Conservation (phyloP, 2,888 invertebrate species). For the Drosophila mimica region DNA sequence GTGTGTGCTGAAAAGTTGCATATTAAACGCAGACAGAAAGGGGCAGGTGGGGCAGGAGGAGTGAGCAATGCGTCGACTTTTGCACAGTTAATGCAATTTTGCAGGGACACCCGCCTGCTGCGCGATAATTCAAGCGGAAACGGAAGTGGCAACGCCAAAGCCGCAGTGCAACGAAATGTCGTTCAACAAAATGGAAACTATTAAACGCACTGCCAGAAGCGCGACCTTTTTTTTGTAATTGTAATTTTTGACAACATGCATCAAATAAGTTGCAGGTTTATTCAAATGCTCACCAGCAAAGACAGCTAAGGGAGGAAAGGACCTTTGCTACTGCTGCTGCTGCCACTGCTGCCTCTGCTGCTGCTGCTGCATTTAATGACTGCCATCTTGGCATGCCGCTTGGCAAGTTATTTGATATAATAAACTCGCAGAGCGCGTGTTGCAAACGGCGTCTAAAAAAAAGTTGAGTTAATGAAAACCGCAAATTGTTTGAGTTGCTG, state of each 20-base stretch:
- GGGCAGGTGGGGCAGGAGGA: conserved; percentile 2
- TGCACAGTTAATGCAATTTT: conserved; percentile 79
- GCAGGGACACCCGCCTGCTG: conserved; percentile 63
- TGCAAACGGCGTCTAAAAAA: conserved; percentile 46
- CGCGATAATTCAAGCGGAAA: conserved; percentile 80
- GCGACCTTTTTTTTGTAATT: conserved; percentile 41
- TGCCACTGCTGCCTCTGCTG: conserved; percentile 49
- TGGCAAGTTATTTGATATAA: conserved; percentile 77
- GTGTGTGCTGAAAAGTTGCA: conserved; percentile 71
- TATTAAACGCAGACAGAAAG: conserved; percentile 76
- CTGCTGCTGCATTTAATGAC: conserved; percentile 71
- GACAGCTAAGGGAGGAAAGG: conserved; percentile 16
- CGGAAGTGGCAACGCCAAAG: conserved; percentile 79
- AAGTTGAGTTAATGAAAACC: conserved; percentile 77
- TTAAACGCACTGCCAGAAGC: conserved; percentile 73
- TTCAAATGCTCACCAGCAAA: conserved; percentile 63
- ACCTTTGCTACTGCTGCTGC: conserved; percentile 3
- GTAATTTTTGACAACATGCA: conserved; percentile 65
- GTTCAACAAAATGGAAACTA: conserved; percentile 76
- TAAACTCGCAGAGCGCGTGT: conserved; percentile 64
- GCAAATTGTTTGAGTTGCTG: conserved; percentile 78
- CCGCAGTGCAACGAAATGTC: conserved; percentile 54
- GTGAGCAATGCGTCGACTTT: conserved; percentile 54
- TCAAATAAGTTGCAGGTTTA: conserved; percentile 62
- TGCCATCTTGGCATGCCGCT: conserved; percentile 69